Conservation (phyloP, 2,797 vertebrate genomes). For the Sarcophilus harrisii region DNA sequence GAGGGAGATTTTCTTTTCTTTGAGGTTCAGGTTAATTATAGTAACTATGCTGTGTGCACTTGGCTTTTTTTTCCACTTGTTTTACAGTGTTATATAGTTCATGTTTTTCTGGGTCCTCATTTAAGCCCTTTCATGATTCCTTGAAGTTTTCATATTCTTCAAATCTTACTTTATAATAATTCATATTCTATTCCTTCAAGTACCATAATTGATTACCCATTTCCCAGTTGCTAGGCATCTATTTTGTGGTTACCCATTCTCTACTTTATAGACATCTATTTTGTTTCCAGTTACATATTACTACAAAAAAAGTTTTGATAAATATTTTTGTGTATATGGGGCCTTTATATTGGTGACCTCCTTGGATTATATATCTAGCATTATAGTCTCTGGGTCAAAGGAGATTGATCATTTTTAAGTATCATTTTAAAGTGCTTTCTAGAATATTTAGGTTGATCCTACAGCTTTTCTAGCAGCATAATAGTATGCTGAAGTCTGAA, state of each 20-base stretch:
- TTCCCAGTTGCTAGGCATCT: too few species aligned
- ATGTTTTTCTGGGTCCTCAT: not conserved
- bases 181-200: not conserved
- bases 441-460: too few species aligned
- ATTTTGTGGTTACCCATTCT: not conserved
- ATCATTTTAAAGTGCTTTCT: not conserved
- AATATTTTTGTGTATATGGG: not conserved
- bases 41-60: not conserved
- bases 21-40: not conserved
- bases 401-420: not conserved
- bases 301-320: not conserved
- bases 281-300: too few species aligned
- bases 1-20: not conserved
- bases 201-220: not conserved
- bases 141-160: not conserved
- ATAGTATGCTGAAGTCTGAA: slow-evolving; percentile 16
- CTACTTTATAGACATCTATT: not conserved
- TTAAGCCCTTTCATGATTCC: not conserved
- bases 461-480: too few species aligned
- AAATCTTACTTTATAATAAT: not conserved
- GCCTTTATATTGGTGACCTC: not conserved
- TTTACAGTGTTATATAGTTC: not conserved
- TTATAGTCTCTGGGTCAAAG: not conserved
- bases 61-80: not conserved
- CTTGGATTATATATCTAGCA: not conserved